A percentile compares a stretch with the other conserved stretches of the same genome.
These are phyloP conservation scores for Leptinotarsa peninsularis DNA, from an alignment of 2,888 invertebrate genomes.

Conservation along the genomic window DNA sequence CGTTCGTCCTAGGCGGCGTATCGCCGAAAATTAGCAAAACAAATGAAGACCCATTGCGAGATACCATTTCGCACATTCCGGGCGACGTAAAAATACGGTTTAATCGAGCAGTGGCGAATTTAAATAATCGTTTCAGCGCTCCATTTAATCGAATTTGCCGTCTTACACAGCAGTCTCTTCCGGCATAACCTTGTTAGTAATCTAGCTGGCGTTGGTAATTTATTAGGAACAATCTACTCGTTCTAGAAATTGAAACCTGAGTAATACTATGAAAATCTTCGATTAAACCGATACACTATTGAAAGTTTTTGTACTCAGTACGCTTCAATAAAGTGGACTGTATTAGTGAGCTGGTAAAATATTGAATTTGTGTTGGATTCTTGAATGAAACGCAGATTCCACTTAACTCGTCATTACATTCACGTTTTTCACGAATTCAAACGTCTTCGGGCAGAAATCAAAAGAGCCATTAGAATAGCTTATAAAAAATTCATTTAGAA, in stretches of 20 bases:
- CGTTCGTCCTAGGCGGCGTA: background rate
- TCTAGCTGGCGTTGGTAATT: background rate
- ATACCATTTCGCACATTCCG: slow-evolving; percentile 11
- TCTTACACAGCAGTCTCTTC: background rate
- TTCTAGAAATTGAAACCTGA: background rate
- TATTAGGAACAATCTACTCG: background rate
- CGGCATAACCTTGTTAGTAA: slow-evolving; percentile 4
- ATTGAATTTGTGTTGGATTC: too few relatives aligned
- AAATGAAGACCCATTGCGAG: slow-evolving; percentile 13
- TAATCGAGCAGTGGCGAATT: slow-evolving; percentile 9
- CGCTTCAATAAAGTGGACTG: too few relatives aligned
- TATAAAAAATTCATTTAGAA: too few relatives aligned
- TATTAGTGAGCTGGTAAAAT: too few relatives aligned
- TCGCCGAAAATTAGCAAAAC: slow-evolving; percentile 16
- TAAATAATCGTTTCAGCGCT: slow-evolving; percentile 4
- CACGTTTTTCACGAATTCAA: too few relatives aligned
- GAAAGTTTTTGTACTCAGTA: too few relatives aligned
- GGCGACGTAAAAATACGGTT: background rate
- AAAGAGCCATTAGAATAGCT: too few relatives aligned
- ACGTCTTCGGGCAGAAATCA: too few relatives aligned
- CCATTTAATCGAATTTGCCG: background rate
- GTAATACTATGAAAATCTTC: background rate
- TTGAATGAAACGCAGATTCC: too few relatives aligned
- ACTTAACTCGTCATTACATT: too few relatives aligned
- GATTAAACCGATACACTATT: too few relatives aligned